These are phyloP conservation scores for Chelonia mydas DNA, from an alignment of 2,797 vertebrate species.

Conservation along the genomic window DNA sequence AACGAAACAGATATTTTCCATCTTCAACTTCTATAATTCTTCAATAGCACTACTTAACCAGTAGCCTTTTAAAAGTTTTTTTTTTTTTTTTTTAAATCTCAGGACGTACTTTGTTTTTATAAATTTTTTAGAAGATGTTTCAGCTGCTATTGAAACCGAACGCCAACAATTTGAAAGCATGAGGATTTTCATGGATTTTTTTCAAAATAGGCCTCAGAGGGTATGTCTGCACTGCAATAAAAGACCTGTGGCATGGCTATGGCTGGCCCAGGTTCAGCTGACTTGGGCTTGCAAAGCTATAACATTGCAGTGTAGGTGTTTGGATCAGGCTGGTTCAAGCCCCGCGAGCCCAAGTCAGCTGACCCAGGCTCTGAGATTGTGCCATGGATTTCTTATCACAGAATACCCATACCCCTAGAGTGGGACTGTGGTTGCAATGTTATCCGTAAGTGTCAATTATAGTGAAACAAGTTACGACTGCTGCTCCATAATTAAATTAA, in stretches of 20 bases:
- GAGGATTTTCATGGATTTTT: neutral
- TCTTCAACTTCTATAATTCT: neutral
- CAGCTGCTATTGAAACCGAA: neutral
- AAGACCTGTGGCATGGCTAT: neutral
- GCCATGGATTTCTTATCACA: neutral
- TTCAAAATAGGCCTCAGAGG: neutral
- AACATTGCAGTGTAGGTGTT: neutral
- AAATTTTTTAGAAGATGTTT: neutral
- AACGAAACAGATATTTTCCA: neutral
- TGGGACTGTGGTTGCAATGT: neutral
- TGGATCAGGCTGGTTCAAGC: no score
- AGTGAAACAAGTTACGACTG: fast-evolving
- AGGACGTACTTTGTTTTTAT: fast-evolving
- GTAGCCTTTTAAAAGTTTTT: neutral
- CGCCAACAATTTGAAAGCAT: neutral
- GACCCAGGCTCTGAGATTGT: no score
- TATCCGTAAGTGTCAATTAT: neutral
- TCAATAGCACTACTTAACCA: neutral
- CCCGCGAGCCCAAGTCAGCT: no score
- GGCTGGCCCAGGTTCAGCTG: neutral
- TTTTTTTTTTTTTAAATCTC: fast-evolving
- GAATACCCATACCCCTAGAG: neutral
- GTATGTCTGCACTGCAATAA: neutral
- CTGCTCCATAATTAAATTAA: neutral
- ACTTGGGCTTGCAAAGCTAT: neutral